Percentiles rank a stretch among this genome's conserved stretches.
Evolutionary conservation across 2,888 invertebrate species (phyloP).

Genomic region (Cheilosia vulpina): DNA sequence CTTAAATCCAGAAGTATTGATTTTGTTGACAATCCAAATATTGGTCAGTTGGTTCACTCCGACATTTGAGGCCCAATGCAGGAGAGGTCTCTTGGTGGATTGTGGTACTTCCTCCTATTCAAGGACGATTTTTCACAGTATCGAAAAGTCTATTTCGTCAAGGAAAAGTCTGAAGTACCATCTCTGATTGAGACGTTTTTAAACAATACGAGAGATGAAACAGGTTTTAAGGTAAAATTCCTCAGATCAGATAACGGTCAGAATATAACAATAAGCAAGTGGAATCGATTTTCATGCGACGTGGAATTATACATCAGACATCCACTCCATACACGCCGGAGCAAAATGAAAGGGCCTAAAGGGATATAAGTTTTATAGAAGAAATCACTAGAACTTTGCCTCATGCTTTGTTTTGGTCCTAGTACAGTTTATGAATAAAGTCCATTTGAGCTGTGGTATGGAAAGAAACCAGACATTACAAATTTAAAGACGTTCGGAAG

Average conservation of each 20-base stretch:
- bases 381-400: not conserved
- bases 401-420: constrained; percentile 7
- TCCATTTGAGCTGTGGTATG: not conserved
- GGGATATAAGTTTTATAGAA: not conserved
- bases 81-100: constrained; percentile 64
- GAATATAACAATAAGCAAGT: not conserved
- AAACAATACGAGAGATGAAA: constrained; percentile 50
- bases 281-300: not conserved
- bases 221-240: constrained; percentile 67
- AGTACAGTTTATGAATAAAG: not conserved
- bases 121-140: constrained; percentile 74
- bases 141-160: constrained; percentile 68
- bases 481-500: not conserved
- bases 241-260: constrained; percentile 77
- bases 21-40: constrained; percentile 20
- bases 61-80: constrained; percentile 76
- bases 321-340: not conserved
- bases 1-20: constrained; percentile 58
- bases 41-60: constrained; percentile 17
- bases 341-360: constrained; percentile 6
- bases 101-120: constrained; percentile 24
- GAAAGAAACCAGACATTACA: not conserved
- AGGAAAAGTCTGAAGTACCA: constrained; percentile 69
- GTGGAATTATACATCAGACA: constrained; percentile 8
- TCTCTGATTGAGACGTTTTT: constrained; percentile 41